Evolutionary conservation across 1,140 invertebrate species (phyloP), one percentile per base, ranked within the genome.

Genomic region (Diachasma alloeum): DNA sequence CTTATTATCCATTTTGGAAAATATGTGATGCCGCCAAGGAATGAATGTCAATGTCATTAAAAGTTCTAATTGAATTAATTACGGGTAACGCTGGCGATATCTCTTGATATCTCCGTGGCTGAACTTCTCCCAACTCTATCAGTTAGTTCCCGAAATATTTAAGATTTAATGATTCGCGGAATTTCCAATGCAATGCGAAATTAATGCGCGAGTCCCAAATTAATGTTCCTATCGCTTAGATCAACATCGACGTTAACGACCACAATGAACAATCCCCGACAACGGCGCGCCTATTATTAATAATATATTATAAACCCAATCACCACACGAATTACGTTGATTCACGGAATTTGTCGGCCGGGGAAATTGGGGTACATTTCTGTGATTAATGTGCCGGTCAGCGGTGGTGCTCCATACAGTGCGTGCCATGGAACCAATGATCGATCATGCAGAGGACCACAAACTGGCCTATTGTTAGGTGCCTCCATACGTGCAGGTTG

Each of bases 401-500:
- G 59, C 24, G 59, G 59, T 63, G 26, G 59, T 13, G 6, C 59
- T 26, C 19, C 59, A 15, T 63, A 63, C 22, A 63, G 59, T 63
- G 59, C 24, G 59, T 63, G 24, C 19, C 24, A 19, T 63, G 59
- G 24, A 63, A 26, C 59, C 59, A 13, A 26, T 63, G 59, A 63
- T 63, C 59, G 59, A 63, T 63, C 59, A 63, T 63, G 59, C 10
- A 26, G 24, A 63, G 59, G 22, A 63, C 59, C 59, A 63, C 59
- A 15, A 63, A 31, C 24, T 13, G 59, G 59, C 24, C 59, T 63
- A 63, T 63, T 63, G 59, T 63, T 63, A 10, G 59, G 9, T 63
- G 19, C 6, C 22, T 24, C 59, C 22, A 4, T 0, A 26, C 8
- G 22, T 26, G 15, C 22, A 63, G 24, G 6, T 13, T 26, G 19